Percentiles rank a stretch among this genome's conserved stretches.
phyloP scores from a whole-genome alignment of 2,113 vertebrate genomes.

The Synchiropus splendidus region DNA sequence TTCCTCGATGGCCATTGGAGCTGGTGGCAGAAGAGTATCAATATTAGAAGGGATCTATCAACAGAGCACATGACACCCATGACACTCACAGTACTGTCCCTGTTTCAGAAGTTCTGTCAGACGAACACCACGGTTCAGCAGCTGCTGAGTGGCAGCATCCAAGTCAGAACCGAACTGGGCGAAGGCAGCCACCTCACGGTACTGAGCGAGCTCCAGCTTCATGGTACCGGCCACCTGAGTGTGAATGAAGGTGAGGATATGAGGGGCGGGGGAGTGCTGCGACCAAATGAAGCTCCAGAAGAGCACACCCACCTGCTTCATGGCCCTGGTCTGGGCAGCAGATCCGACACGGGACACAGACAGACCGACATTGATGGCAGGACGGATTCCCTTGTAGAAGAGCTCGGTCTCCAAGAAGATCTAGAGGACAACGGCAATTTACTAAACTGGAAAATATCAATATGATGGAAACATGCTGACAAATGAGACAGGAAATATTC shows the following conservation, averaged over 20 bases:
- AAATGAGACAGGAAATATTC: too few relatives aligned
- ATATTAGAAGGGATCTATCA: too few relatives aligned
- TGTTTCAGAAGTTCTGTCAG: conserved; percentile 94
- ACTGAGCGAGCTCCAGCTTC: conserved; percentile 95
- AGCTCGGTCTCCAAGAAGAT: conserved; percentile 98
- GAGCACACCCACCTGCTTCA: conserved; percentile 80
- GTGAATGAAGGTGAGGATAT: not conserved
- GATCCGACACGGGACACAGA: conserved; percentile 96
- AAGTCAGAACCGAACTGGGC: conserved; percentile 95
- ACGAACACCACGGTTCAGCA: conserved; percentile 88
- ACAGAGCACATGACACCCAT: not conserved
- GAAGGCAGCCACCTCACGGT: conserved; percentile 92
- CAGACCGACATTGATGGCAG: conserved; percentile 94
- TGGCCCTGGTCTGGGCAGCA: conserved; percentile 93
- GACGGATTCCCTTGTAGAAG: conserved; percentile 97
- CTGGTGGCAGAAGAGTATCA: conserved; percentile 48
- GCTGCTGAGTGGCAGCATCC: conserved; percentile 90
- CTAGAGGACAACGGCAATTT: conserved; percentile 39
- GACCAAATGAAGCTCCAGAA: not conserved
- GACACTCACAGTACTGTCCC: conserved; percentile 88
- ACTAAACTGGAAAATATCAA: too few relatives aligned
- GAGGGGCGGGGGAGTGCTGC: not conserved
- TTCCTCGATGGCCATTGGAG: conserved; percentile 95
- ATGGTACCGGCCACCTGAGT: conserved; percentile 90
- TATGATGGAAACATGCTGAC: too few relatives aligned